These are phyloP conservation scores for Tyria jacobaeae DNA, from an alignment of 2,888 invertebrate genomes.

Conservation along the genomic window DNA sequence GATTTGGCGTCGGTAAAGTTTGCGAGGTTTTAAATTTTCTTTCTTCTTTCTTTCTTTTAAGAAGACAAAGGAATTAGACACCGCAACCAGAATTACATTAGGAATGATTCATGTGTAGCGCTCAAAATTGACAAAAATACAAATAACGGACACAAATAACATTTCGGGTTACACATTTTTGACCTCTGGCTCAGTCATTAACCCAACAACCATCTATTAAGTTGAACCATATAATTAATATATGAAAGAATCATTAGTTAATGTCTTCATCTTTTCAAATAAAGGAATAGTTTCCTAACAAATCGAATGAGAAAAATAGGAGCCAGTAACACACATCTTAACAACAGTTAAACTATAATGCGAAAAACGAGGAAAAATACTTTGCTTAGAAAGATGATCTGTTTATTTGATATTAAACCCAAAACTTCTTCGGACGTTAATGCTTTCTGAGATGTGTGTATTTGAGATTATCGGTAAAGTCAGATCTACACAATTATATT, in stretches of 20 bases:
- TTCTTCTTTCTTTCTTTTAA: no score
- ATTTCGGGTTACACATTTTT: no score
- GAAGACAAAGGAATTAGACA: no score
- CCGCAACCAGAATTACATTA: no score
- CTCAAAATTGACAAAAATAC: no score
- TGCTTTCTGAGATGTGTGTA: slow-evolving; percentile 58
- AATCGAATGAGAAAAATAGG: no score
- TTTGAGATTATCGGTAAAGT: slow-evolving; percentile 24
- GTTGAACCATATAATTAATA: no score
- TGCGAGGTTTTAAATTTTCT: slow-evolving; percentile 12
- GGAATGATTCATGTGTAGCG: no score
- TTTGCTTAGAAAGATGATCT: slow-evolving; percentile 64
- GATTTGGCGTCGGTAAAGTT: slow-evolving; percentile 30
- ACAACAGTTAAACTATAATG: neutral
- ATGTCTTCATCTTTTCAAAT: slow-evolving; percentile 17
- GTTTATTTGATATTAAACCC: slow-evolving; percentile 69
- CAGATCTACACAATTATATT: neutral
- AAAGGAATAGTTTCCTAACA: neutral
- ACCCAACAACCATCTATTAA: no score
- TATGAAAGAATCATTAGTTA: slow-evolving; percentile 5
- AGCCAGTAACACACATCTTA: no score
- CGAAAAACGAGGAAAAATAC: slow-evolving; percentile 49
- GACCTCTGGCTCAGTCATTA: no score
- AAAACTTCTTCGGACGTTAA: slow-evolving; percentile 57
- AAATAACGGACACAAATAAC: no score